Percentiles rank a stretch among this genome's conserved stretches.
Evolutionary conservation across 1,140 invertebrate genomes (phyloP).

Genomic region (Bombyx mandarina): DNA sequence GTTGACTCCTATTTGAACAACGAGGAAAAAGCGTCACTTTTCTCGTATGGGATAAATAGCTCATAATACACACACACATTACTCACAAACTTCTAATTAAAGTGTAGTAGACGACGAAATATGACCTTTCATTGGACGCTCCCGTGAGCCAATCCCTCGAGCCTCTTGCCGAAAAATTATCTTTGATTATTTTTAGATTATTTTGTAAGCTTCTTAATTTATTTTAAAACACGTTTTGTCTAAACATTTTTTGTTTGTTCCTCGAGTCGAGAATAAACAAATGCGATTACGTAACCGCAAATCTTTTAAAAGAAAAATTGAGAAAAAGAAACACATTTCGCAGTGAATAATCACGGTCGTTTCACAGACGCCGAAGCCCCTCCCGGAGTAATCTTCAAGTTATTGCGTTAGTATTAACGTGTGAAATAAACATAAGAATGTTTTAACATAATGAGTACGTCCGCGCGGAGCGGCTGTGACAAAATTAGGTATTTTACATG

Average conservation of each 20-base stretch:
- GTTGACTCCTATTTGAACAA: too few relatives aligned
- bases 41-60: too few relatives aligned
- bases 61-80: too few relatives aligned
- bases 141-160: too few relatives aligned
- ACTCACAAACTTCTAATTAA: too few relatives aligned
- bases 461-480: conserved; percentile 13
- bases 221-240: background rate
- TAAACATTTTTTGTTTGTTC: background rate
- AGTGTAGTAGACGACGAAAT: too few relatives aligned
- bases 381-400: conserved; percentile 28
- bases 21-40: too few relatives aligned
- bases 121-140: too few relatives aligned
- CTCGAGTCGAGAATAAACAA: too few relatives aligned
- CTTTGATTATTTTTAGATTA: too few relatives aligned
- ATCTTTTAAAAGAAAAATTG: background rate
- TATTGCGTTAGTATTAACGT: conserved; percentile 31
- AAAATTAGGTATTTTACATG: conserved; percentile 14
- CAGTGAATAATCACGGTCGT: conserved; percentile 27
- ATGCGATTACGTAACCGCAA: background rate
- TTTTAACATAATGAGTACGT: conserved; percentile 25
- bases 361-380: conserved; percentile 14
- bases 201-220: too few relatives aligned
- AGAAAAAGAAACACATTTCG: conserved; percentile 4
- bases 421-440: conserved; percentile 28
- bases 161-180: too few relatives aligned